phyloP scores from a whole-genome alignment of 2,888 invertebrate genomes.

The Tinea trinotella region DNA sequence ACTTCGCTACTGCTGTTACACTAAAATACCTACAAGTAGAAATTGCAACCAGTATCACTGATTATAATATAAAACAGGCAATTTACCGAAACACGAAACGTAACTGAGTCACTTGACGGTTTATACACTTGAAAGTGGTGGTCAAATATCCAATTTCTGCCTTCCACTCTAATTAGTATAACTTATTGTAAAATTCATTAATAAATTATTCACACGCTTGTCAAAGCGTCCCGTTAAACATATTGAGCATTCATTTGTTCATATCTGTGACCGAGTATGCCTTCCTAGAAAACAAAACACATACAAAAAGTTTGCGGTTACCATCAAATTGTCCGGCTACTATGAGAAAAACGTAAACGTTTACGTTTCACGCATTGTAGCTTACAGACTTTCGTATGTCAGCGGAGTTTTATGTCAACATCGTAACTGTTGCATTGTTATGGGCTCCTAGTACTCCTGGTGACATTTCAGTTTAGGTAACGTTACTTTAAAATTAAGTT shows the following conservation, averaged over 20 bases:
- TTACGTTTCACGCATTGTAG: neutral
- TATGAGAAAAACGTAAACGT: neutral
- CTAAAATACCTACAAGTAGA: too few relatives aligned
- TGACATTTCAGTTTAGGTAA: neutral
- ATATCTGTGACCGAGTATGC: neutral
- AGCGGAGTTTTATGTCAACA: neutral
- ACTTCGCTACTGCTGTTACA: too few relatives aligned
- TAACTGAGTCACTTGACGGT: too few relatives aligned
- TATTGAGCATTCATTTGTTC: neutral
- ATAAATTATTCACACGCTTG: too few relatives aligned
- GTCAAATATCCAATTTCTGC: too few relatives aligned
- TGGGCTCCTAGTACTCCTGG: slow-evolving; percentile 1
- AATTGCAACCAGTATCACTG: too few relatives aligned
- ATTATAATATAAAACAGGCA: too few relatives aligned
- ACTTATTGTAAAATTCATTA: too few relatives aligned
- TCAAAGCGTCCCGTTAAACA: neutral
- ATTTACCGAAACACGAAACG: too few relatives aligned
- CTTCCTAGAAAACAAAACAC: neutral
- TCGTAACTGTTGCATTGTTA: neutral
- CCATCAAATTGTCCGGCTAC: neutral
- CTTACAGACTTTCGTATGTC: neutral
- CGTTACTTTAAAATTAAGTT: neutral
- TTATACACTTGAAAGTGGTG: too few relatives aligned
- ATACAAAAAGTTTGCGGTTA: neutral
- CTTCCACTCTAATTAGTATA: too few relatives aligned